phyloP scores from a whole-genome alignment of 2,888 invertebrate species.

The Noctua janthina region DNA sequence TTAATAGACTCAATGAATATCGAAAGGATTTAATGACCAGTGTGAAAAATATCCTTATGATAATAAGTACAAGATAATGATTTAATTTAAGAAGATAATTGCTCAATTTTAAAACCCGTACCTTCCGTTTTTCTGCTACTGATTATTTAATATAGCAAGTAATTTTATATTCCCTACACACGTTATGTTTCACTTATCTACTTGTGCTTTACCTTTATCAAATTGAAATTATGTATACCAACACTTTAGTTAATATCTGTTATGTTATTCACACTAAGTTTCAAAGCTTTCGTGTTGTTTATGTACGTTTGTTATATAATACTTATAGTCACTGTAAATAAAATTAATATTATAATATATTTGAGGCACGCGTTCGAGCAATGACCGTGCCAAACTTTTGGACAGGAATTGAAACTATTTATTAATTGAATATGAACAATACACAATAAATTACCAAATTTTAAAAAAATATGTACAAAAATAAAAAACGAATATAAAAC shows the following conservation, averaged over 20 bases:
- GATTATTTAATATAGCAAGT: slow-evolving; percentile 36
- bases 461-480: slow-evolving; percentile 77
- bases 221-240: slow-evolving; percentile 22
- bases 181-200: slow-evolving; percentile 31
- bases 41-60: slow-evolving; percentile 80
- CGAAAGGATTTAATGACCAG: slow-evolving; percentile 67
- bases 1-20: slow-evolving; percentile 61
- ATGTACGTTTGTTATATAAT: slow-evolving; percentile 41
- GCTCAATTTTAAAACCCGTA: slow-evolving; percentile 85
- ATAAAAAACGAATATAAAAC: slow-evolving; percentile 72
- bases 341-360: slow-evolving; percentile 64
- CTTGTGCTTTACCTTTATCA: slow-evolving; percentile 28
- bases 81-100: slow-evolving; percentile 86
- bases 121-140: slow-evolving; percentile 57
- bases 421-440: slow-evolving; percentile 67
- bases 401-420: slow-evolving; percentile 82
- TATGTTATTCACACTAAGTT: slow-evolving; percentile 29
- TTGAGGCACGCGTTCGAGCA: slow-evolving; percentile 64
- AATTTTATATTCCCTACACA: slow-evolving; percentile 21
- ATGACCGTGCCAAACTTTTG: slow-evolving; percentile 75
- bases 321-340: slow-evolving; percentile 60
- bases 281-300: slow-evolving; percentile 28
- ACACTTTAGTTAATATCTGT: slow-evolving; percentile 19
- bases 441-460: slow-evolving; percentile 69
- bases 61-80: slow-evolving; percentile 85